A percentile compares a stretch with the other conserved stretches of the same genome.
Evolutionary conservation across 2,888 invertebrate species (phyloP).

Genomic region (Oscheius onirici): DNA sequence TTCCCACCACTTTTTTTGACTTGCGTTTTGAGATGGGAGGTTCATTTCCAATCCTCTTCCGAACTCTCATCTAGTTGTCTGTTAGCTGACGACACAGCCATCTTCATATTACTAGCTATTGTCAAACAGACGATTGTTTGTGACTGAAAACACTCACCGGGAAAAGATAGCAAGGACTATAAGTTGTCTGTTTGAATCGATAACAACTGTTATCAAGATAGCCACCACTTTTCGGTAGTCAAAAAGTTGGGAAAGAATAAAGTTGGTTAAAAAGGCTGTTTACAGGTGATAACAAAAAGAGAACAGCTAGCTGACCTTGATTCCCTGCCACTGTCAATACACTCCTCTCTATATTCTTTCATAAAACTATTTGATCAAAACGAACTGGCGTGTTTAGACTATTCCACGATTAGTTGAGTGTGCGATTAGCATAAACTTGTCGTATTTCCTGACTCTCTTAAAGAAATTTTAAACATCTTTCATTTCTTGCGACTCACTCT

Average conservation of each 20-base stretch:
- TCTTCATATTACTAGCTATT: too few species aligned
- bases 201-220: neutral
- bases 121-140: too few species aligned
- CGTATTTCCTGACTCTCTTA: neutral
- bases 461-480: neutral
- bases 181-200: too few species aligned
- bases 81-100: too few species aligned
- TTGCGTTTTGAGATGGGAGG: neutral
- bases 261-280: neutral
- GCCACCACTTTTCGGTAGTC: neutral
- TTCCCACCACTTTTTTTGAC: too few species aligned
- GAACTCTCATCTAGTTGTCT: too few species aligned
- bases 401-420: slow-evolving; percentile 16
- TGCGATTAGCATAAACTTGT: neutral
- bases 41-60: neutral
- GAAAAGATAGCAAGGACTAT: too few species aligned
- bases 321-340: neutral
- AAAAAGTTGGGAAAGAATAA: neutral
- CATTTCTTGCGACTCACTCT: slow-evolving; percentile 1
- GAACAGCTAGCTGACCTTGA: neutral
- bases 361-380: neutral
- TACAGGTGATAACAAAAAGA: slow-evolving; percentile 1
- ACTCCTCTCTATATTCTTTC: neutral
- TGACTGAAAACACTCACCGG: too few species aligned
- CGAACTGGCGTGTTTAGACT: slow-evolving; percentile 23